Percentiles rank a stretch among this genome's conserved stretches.
phyloP scores from a whole-genome alignment of 92 coral and sea anemone genomes.

The Palythoa grandiflora region DNA sequence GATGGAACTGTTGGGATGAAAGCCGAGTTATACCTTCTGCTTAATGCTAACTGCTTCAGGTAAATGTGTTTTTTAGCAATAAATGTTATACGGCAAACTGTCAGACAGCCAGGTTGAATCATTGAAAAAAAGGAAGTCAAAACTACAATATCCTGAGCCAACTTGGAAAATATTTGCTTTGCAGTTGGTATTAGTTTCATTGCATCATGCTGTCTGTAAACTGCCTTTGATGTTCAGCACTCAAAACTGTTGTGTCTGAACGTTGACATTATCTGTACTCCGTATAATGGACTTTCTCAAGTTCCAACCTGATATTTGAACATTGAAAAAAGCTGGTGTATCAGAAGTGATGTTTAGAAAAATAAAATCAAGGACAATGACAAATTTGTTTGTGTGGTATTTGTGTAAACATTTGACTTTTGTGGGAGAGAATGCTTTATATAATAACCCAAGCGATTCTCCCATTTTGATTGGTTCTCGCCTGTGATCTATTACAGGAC shows the following conservation, averaged over 20 bases:
- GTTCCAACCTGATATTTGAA: neutral
- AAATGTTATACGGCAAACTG: neutral
- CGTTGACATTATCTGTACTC: slow-evolving; percentile 12
- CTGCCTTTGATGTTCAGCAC: slow-evolving; percentile 22
- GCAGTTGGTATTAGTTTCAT: neutral
- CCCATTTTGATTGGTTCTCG: no score
- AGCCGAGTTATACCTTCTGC: neutral
- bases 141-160: neutral
- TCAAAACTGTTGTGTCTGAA: neutral
- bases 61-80: neutral
- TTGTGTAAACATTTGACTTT: no score
- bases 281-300: neutral
- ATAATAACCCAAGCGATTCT: no score
- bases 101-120: neutral
- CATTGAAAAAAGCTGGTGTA: neutral
- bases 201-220: neutral
- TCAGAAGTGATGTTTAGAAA: neutral
- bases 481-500: no score
- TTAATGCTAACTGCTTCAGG: neutral
- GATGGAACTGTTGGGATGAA: neutral
- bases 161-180: neutral
- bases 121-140: neutral
- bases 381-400: no score
- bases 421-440: no score
- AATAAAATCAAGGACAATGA: neutral